Base-by-base conservation (phyloP, 2,888 invertebrate genomes). In the Mythimna vitellina region DNA sequence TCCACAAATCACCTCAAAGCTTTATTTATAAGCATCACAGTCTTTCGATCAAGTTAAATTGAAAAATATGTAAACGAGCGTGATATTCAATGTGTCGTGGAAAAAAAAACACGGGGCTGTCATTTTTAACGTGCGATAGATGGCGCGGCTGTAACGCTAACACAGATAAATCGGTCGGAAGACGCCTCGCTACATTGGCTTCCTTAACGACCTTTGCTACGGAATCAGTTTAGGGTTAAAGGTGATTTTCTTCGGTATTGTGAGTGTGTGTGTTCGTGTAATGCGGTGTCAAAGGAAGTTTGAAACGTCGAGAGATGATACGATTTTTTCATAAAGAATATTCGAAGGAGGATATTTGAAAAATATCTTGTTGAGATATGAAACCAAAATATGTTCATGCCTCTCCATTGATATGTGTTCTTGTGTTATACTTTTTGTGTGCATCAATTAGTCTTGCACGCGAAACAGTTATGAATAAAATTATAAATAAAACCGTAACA, bases 221-320 rank as follows among this genome's bases (percentile, higher is more conserved):
- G 89, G 92, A 94, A 94, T 94, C 94, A 92, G 93, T 93, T 94
- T 93, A 92, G 92, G 93, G 94, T 93, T 93, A 92, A 94, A 94
- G 92, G 92, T 93, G 92, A 93, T 93, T 93, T 94, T 92, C 89
- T 89, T 87, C 87, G 86, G 82, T 79, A 82, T 83, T 84, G 85
- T 86, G 63, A 66, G 70, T 75, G 80, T 84, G 79, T 80, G 80
- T 87, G 86, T 89, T 86, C 85, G 85, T 82, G 83, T 87, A 81
- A 83, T 81, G 81, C 76, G 82, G 67, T 81, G 80, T 88, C 87
- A 87, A 87, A 87, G 87, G 85, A 89, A 87, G 82, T 82, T 86
- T 85, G 78, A 82, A 70, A 77, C 75, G 67, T 81, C 71, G 72
- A 70, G 82, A 83, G 80, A 81, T 84, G 86, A 87, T 87, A 86